Conservation (phyloP, 2,113 vertebrate species). For the Nothocercus julius region DNA sequence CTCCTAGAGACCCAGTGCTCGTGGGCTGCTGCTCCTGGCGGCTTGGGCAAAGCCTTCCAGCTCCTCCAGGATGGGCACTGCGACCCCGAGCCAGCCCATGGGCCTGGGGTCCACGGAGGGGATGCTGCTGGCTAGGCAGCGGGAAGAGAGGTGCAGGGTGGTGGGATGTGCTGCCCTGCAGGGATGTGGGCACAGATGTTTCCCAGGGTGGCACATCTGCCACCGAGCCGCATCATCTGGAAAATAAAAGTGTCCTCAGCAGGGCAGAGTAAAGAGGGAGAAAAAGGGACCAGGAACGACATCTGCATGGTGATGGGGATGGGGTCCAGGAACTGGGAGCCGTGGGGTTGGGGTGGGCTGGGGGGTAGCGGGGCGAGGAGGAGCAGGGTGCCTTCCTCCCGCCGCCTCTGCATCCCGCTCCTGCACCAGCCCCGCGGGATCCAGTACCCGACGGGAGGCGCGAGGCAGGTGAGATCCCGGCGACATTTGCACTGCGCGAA, state of each 20-base stretch:
- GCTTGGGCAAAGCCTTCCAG: fast-evolving
- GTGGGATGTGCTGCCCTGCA: not conserved
- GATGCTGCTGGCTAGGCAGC: not conserved
- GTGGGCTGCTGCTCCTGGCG: fast-evolving
- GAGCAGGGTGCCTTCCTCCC: fast-evolving
- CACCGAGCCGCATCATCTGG: fast-evolving
- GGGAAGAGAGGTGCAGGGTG: not conserved
- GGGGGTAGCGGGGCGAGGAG: not conserved
- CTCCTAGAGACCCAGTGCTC: not conserved
- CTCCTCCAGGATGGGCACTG: too few species aligned
- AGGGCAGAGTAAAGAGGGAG: not conserved
- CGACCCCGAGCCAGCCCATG: fast-evolving
- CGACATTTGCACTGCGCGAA: not conserved
- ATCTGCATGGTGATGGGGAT: not conserved
- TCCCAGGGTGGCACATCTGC: not conserved
- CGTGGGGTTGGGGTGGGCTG: fast-evolving
- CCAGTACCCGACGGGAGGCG: fast-evolving
- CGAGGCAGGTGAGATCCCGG: not conserved
- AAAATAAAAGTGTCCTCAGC: not conserved
- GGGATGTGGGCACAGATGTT: not conserved
- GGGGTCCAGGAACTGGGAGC: fast-evolving
- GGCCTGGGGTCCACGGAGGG: fast-evolving
- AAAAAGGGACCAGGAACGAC: not conserved
- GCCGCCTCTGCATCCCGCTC: not conserved
- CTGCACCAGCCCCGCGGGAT: fast-evolving